Base-by-base conservation (phyloP, 2,888 invertebrate species). In the Synergus itoensis region DNA sequence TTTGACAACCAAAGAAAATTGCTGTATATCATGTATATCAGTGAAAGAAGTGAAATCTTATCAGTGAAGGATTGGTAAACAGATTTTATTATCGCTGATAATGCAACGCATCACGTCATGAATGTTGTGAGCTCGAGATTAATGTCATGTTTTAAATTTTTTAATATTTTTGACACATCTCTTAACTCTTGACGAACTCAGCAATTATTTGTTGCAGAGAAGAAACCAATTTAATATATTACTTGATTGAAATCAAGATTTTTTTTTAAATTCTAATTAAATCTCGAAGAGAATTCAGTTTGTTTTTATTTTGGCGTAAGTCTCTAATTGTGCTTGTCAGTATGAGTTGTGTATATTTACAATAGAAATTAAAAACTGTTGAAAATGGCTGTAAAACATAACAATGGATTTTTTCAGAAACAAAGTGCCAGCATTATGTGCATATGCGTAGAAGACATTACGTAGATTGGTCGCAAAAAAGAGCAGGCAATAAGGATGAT, bases 1-100 rank as follows among this genome's bases (percentile, higher is more conserved):
- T 57, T 57, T 57, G 57, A 57, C 57, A 57, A 18, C 57, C n/a
- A 9, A 18, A 57, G 57, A 57, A 57, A 57, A 57, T 57, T 57
- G 18, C 18, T 18, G 4, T 4, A 18, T 57, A 18, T 57, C 18
- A 57, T 57, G 18, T 57, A 57, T 18, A 57, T 9, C 18, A 57
- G 9, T 57, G n/a, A 57, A 57, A 57, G 9, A 9, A 18, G 57
- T 57, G 57, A 18, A 53, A 57, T 9, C 57, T 57, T 57, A 57
- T 9, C 11, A 57, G 57, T 18, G 18, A 18, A 57, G 57, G 1
- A 57, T 18, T 18, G 18, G 11, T 18, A 57, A n/a, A 53, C n/a
- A 57, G 4, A 18, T 57, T 18, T 57, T 18, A 18, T 57, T 18
- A 57, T 57, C 57, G 18, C 57, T 57, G 18, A n/a, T 18, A 57